Conservation (phyloP, 2,888 invertebrate species). For the Dorcus parallelipipedus region DNA sequence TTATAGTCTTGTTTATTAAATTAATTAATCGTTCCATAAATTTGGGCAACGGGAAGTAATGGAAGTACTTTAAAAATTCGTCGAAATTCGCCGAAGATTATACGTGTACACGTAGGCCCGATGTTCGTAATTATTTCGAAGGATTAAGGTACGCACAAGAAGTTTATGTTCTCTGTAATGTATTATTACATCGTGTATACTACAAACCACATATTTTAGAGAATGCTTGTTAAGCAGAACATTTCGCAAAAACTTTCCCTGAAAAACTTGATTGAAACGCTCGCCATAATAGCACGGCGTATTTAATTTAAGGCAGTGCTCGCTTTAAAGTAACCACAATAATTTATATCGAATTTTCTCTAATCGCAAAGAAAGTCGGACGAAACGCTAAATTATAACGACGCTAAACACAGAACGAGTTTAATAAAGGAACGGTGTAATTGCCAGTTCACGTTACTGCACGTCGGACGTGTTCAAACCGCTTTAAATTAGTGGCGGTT, state of each 20-base stretch:
- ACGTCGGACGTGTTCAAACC: slow-evolving; percentile 32
- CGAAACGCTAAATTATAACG: slow-evolving; percentile 16
- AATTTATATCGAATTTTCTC: slow-evolving; percentile 19
- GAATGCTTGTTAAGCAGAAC: slow-evolving; percentile 11
- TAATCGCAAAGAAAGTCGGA: slow-evolving; percentile 17
- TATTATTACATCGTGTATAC: slow-evolving; percentile 18
- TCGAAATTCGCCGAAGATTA: slow-evolving; percentile 6
- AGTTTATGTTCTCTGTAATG: slow-evolving; percentile 8
- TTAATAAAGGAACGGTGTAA: slow-evolving; percentile 27
- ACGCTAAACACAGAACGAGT: slow-evolving; percentile 16
- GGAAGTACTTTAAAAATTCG: background rate
- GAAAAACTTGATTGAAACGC: slow-evolving; percentile 19
- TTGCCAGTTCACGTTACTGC: slow-evolving; percentile 32
- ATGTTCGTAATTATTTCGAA: slow-evolving; percentile 1
- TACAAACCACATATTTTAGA: slow-evolving; percentile 17
- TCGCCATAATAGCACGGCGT: slow-evolving; percentile 1
- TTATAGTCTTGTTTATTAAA: background rate
- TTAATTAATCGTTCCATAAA: background rate
- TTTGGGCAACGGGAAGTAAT: background rate
- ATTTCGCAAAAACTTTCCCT: slow-evolving; percentile 4
- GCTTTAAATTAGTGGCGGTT: slow-evolving; percentile 37
- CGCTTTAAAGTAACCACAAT: slow-evolving; percentile 18
- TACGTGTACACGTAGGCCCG: background rate
- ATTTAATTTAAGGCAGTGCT: slow-evolving; percentile 18
- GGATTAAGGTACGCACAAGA: slow-evolving; percentile 7